Conservation (phyloP, 2,113 vertebrate genomes). For the Mormoops blainvillei region DNA sequence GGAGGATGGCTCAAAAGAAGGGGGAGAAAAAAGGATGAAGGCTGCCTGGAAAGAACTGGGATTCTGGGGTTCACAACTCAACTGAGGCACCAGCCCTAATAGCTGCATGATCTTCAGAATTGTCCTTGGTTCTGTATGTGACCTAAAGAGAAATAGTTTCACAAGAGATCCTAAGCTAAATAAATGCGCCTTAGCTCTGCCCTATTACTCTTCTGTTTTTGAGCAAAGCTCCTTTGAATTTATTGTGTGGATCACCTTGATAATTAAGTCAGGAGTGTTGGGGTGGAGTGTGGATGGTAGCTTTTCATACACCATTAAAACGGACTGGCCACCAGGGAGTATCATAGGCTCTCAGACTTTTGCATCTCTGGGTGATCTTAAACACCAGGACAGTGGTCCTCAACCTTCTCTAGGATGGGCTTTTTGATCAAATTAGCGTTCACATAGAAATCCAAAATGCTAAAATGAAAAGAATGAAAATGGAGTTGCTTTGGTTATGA, state of each 20-base stretch:
- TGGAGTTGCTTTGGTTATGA: background rate
- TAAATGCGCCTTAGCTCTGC: background rate
- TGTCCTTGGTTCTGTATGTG: background rate
- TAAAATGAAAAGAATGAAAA: background rate
- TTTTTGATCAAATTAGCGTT: background rate
- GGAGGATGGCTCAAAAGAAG: background rate
- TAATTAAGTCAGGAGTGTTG: background rate
- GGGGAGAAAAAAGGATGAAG: background rate
- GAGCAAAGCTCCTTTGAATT: background rate
- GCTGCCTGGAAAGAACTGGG: background rate
- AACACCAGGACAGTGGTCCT: background rate
- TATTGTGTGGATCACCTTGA: background rate
- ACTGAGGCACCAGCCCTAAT: accelerated
- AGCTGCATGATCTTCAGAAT: background rate
- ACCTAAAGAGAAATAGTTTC: background rate
- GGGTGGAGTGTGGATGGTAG: too few species aligned
- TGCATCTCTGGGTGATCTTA: background rate
- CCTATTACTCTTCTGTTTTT: background rate
- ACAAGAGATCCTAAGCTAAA: background rate
- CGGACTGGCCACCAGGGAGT: background rate
- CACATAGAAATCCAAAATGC: background rate
- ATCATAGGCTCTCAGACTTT: background rate
- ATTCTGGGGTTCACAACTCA: background rate
- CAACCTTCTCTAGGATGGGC: background rate
- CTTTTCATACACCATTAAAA: background rate